Conservation (phyloP, 2,797 vertebrate species). For the Borostomias antarcticus region DNA sequence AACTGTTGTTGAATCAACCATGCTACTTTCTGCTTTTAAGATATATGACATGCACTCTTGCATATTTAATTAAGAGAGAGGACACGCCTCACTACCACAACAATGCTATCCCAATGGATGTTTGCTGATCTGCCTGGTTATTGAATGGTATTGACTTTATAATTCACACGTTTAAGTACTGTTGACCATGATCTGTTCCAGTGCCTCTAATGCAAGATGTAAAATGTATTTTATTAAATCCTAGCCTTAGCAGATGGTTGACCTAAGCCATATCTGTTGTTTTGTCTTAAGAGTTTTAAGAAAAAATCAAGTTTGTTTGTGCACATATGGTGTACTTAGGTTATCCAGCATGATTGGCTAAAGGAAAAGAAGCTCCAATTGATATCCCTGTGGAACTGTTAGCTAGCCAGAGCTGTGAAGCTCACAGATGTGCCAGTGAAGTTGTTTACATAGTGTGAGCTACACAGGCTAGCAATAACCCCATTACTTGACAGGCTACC, state of each 20-base stretch:
- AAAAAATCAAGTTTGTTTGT: background rate
- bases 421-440: constrained; percentile 1
- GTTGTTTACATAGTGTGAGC: constrained; percentile 12
- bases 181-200: background rate
- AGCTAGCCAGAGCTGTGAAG: background rate
- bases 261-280: too few relatives aligned
- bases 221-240: too few relatives aligned
- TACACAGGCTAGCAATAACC: background rate
- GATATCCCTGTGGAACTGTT: background rate
- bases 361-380: background rate
- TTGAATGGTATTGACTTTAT: background rate
- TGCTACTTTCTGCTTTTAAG: background rate
- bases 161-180: background rate
- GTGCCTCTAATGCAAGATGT: background rate
- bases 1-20: background rate
- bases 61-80: background rate
- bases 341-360: constrained; percentile 21
- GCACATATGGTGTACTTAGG: constrained; percentile 2
- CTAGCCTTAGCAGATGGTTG: too few relatives aligned
- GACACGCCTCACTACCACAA: background rate
- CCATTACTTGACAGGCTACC: background rate
- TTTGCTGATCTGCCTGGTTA: background rate
- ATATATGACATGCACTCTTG: too few relatives aligned
- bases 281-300: background rate
- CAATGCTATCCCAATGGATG: background rate